Evolutionary conservation across 2,888 invertebrate species (phyloP).

Genomic region (Sphaerophoria rueppellii): DNA sequence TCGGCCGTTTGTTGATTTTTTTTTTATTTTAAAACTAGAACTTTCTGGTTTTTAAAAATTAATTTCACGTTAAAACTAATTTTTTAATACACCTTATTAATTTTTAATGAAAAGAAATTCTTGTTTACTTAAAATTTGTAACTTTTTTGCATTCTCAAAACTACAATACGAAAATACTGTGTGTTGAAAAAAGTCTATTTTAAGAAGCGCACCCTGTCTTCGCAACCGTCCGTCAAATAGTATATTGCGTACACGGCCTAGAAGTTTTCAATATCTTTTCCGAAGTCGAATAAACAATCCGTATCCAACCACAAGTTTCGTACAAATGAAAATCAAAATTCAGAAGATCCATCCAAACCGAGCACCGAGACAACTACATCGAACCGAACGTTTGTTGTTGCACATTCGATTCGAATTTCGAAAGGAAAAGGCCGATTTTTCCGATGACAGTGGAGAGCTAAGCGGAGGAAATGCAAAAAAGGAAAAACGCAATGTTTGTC

Average conservation of each 20-base stretch:
- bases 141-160: constrained; percentile 53
- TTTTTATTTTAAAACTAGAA: constrained; percentile 5
- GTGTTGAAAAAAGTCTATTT: constrained; percentile 55
- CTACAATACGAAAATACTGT: constrained; percentile 41
- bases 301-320: constrained; percentile 58
- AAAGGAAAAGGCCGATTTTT: constrained; percentile 47
- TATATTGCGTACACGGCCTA: constrained; percentile 63
- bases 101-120: constrained; percentile 20
- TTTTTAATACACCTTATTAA: background rate
- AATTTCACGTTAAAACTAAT: constrained; percentile 10
- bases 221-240: background rate
- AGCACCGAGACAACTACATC: background rate
- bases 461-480: constrained; percentile 52
- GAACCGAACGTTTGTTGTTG: constrained; percentile 14
- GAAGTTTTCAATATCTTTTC: constrained; percentile 44
- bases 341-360: constrained; percentile 22
- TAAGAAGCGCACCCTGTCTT: constrained; percentile 62
- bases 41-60: constrained; percentile 16
- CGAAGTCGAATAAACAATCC: constrained; percentile 60
- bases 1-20: constrained; percentile 27
- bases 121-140: constrained; percentile 38
- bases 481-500: constrained; percentile 42
- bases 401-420: constrained; percentile 53
- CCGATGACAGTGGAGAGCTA: background rate
- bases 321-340: constrained; percentile 60